Conservation (phyloP, 2,888 invertebrate genomes). For the Acanthosepion pharaonis region DNA sequence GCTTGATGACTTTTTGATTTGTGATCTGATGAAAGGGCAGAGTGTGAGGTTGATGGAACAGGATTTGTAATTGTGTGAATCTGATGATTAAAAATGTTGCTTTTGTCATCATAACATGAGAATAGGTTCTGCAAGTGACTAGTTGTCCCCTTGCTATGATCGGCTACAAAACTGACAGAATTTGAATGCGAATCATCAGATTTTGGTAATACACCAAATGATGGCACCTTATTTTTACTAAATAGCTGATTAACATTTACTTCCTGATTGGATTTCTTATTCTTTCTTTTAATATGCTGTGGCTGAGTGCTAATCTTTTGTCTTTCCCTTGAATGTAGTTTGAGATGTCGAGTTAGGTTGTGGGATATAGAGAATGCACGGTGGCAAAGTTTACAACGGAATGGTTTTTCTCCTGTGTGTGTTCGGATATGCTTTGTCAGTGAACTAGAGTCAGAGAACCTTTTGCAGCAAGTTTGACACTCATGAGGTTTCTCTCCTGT, state of each 20-base stretch:
- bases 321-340: neutral
- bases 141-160: neutral
- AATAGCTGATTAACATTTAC: neutral
- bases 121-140: neutral
- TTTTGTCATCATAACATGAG: neutral
- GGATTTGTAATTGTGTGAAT: neutral
- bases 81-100: neutral
- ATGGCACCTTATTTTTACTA: neutral
- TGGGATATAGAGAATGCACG: neutral
- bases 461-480: neutral
- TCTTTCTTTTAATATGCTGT: neutral
- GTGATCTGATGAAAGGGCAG: neutral
- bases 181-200: neutral
- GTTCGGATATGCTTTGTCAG: conserved; percentile 3
- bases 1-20: neutral
- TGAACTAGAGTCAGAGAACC: neutral
- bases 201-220: neutral
- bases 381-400: neutral
- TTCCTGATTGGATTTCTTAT: neutral
- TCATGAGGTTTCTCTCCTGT: neutral
- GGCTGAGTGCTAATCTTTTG: neutral
- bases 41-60: neutral
- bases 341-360: conserved; percentile 4
- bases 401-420: neutral
- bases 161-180: neutral